These are phyloP conservation scores for Dryobota labecula DNA, from an alignment of 2,888 invertebrate species.

Conservation along the genomic window DNA sequence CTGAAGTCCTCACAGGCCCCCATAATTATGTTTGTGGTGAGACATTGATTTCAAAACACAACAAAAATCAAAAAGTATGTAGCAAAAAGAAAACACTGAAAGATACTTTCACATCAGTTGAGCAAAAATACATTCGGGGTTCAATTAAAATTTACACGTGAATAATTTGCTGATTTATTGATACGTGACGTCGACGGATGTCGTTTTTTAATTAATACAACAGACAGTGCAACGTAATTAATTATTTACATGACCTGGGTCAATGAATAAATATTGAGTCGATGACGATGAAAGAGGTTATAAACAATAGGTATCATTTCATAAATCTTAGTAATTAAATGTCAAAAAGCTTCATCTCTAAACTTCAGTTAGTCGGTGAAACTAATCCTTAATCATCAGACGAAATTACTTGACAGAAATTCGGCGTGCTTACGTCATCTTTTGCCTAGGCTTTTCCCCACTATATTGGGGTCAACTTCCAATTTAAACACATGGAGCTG, in stretches of 20 bases:
- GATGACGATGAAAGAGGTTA: background rate
- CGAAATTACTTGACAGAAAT: background rate
- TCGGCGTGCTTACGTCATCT: background rate
- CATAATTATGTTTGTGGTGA: background rate
- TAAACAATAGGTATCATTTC: background rate
- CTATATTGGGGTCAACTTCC: background rate
- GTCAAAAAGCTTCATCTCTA: background rate
- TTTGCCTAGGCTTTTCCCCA: background rate
- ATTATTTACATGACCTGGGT: conserved; percentile 13
- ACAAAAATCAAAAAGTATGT: background rate
- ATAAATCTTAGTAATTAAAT: background rate
- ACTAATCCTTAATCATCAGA: background rate
- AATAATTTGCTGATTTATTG: conserved; percentile 36
- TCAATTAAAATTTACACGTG: conserved; percentile 19
- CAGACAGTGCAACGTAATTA: conserved; percentile 1
- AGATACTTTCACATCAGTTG: background rate
- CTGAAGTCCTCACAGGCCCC: background rate
- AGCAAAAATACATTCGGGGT: conserved; percentile 13
- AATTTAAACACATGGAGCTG: background rate
- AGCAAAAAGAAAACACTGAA: background rate
- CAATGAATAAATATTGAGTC: background rate
- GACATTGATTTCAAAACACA: background rate
- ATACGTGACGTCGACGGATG: conserved; percentile 5
- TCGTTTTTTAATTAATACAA: conserved; percentile 40
- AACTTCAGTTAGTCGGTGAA: background rate